phyloP scores from a whole-genome alignment of 35 echinoderm and acorn worm species.

The Strongylocentrotus purpuratus region DNA sequence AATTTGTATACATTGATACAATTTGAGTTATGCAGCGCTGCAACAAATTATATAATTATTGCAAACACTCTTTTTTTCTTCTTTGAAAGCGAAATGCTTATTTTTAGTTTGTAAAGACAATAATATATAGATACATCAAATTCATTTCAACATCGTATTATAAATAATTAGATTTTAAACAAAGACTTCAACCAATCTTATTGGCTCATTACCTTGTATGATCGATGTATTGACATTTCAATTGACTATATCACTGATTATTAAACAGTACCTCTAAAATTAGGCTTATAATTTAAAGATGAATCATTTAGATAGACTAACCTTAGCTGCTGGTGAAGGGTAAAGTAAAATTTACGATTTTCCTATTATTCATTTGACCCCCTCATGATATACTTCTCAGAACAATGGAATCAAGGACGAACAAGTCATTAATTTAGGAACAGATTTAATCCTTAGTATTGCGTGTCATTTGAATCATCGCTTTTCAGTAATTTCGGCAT shows the following conservation, averaged over 20 bases:
- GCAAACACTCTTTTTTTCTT: no score
- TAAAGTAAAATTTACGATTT: neutral
- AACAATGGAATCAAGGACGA: neutral
- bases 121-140: no score
- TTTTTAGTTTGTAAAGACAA: no score
- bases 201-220: no score
- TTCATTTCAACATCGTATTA: no score
- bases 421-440: neutral
- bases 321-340: neutral
- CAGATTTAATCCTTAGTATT: neutral
- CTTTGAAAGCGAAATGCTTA: no score
- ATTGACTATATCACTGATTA: neutral
- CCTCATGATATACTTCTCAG: neutral
- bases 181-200: no score
- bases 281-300: neutral
- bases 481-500: neutral
- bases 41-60: no score
- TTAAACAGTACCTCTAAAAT: neutral
- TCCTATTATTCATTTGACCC: neutral
- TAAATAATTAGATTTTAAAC: no score
- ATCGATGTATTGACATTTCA: neutral
- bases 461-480: neutral
- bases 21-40: no score
- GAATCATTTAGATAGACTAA: neutral
- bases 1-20: no score